Conservation (phyloP, 2,797 vertebrate species). For the Taenioides sp. region DNA sequence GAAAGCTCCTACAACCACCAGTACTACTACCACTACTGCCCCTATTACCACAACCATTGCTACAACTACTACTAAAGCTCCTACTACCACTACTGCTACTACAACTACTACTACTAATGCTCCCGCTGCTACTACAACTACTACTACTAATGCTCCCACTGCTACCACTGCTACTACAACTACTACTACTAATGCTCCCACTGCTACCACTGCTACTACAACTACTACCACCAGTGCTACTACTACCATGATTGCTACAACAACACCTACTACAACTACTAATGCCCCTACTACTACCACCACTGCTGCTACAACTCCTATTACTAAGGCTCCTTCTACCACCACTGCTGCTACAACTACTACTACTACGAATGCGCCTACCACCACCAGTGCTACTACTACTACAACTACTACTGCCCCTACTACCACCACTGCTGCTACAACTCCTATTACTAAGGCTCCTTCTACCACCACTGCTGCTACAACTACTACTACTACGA, state of each 20-base stretch:
- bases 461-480: background rate
- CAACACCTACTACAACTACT: background rate
- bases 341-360: background rate
- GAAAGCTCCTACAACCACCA: background rate
- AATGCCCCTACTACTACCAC: background rate
- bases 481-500: background rate
- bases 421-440: background rate
- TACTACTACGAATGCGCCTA: background rate
- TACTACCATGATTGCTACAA: too few species aligned
- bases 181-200: background rate
- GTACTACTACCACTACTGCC: background rate
- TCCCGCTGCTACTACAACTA: background rate
- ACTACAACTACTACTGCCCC: background rate
- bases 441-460: background rate
- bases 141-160: background rate
- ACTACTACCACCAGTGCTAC: rapidly evolving
- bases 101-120: background rate
- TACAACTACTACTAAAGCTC: rapidly evolving
- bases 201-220: background rate
- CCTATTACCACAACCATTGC: background rate
- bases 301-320: background rate
- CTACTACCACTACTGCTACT: background rate
- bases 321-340: background rate
- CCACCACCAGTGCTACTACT: rapidly evolving
- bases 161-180: background rate